These are phyloP conservation scores for Euplagia quadripunctaria DNA, from an alignment of 2,888 invertebrate genomes.

Conservation along the genomic window DNA sequence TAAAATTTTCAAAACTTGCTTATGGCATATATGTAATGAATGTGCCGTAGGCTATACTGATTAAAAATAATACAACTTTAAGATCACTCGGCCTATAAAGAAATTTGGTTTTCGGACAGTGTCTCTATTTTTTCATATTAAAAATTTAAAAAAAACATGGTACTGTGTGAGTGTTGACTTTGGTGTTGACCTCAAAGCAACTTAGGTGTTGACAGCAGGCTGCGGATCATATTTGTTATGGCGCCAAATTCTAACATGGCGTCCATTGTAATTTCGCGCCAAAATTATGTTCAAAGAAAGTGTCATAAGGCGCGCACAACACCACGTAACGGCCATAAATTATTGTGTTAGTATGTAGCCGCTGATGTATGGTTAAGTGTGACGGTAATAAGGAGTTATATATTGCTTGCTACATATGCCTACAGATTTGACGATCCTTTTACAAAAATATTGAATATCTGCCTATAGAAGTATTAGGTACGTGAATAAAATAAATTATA, in stretches of 20 bases:
- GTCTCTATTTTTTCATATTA: background rate
- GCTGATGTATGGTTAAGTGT: background rate
- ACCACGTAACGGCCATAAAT: constrained; percentile 43
- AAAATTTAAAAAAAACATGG: background rate
- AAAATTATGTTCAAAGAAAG: constrained; percentile 49
- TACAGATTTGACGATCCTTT: background rate
- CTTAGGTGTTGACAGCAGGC: background rate
- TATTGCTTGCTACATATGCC: background rate
- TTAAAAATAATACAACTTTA: no score
- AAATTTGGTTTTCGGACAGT: background rate
- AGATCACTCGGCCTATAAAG: background rate
- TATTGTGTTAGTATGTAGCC: constrained; percentile 7
- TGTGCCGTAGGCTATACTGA: no score
- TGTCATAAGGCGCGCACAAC: constrained; percentile 30
- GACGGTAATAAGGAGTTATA: background rate
- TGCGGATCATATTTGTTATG: background rate
- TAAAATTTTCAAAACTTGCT: background rate
- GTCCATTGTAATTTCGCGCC: constrained; percentile 21
- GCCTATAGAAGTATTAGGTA: no score
- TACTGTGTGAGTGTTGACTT: background rate
- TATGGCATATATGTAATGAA: no score
- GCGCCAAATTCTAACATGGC: constrained; percentile 8
- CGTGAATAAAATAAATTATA: no score
- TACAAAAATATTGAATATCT: background rate
- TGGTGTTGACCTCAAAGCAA: background rate